Evolutionary conservation across 2,888 invertebrate genomes (phyloP).

Genomic region (Syrista parreyssii): DNA sequence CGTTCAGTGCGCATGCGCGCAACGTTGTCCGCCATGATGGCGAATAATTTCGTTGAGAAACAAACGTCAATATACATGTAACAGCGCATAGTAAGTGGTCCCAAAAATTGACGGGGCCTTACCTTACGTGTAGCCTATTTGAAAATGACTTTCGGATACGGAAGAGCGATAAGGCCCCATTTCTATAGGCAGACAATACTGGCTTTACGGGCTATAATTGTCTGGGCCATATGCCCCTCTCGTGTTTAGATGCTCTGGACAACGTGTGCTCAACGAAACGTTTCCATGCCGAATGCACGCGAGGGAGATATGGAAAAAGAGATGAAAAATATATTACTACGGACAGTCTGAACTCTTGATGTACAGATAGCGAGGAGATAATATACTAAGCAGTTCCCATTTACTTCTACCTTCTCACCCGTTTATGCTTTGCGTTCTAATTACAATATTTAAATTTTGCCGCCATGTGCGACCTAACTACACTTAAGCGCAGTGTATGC

Average conservation of each 20-base stretch:
- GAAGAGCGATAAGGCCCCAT: not conserved
- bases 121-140: not conserved
- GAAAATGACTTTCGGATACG: not conserved
- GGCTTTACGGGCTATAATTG: not conserved
- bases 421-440: constrained; percentile 35
- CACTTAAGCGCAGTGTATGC: not conserved
- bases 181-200: not conserved
- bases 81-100: not conserved
- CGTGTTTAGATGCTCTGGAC: not conserved
- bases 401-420: not conserved
- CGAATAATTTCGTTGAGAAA: not conserved
- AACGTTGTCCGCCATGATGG: not conserved
- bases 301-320: not conserved
- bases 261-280: not conserved
- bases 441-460: constrained; percentile 62
- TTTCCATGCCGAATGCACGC: not conserved
- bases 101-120: not conserved
- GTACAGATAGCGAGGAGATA: not conserved
- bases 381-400: not conserved
- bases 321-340: not conserved
- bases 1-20: not conserved
- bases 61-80: not conserved
- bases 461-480: constrained; percentile 48
- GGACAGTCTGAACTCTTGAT: not conserved
- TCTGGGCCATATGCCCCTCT: not conserved